Evolutionary conservation across 2,888 invertebrate genomes (phyloP), one percentile per base, ranked within the genome.

Genomic region (Calameuta pallipes): DNA sequence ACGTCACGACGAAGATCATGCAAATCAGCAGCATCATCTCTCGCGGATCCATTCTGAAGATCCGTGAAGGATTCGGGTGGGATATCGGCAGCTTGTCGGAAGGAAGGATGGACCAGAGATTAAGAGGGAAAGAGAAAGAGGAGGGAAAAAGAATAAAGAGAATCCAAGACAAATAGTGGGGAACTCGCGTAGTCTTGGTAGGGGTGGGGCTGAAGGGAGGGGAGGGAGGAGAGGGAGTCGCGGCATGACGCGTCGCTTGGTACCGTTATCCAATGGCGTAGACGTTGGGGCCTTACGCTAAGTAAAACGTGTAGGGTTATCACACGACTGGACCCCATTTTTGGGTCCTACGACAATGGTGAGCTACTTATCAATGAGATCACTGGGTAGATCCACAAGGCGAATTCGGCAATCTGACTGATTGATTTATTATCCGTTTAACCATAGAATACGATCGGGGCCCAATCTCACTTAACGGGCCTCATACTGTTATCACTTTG

Each of bases 361-460:
- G 88, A 84, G 83, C 89, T 85, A 90, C 90, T 90, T 90, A 90
- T 90, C 90, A 90, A 90, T 90, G 89, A 85, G 90, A 90, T 87
- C 88, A 90, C 86, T 87, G 87, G 88, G 86, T 83, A 76, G 82
- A 87, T 85, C 82, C 84, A 84, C 80, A 81, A 85, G 85, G 85
- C 85, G 84, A 86, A 89, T 89, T 89, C 87, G 86, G 84, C 84
- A 82, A 31, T 71, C 71, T 71, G 71, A 71, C 71, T 71, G 71
- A 71, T 71, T 71, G 71, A 71, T 71, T 71, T 71, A 71, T 71
- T 34, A 23, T 71, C 11, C 71, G 31, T 34, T 56, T 56, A 56
- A 56, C 56, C 56, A 56, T 23, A 23, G 23, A 56, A 23, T 56
- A 56, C 23, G 23, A 23, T 23, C 23, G 23, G 2, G 23, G 9